phyloP scores from a whole-genome alignment of 2,888 invertebrate genomes.

The Andricus curvator region DNA sequence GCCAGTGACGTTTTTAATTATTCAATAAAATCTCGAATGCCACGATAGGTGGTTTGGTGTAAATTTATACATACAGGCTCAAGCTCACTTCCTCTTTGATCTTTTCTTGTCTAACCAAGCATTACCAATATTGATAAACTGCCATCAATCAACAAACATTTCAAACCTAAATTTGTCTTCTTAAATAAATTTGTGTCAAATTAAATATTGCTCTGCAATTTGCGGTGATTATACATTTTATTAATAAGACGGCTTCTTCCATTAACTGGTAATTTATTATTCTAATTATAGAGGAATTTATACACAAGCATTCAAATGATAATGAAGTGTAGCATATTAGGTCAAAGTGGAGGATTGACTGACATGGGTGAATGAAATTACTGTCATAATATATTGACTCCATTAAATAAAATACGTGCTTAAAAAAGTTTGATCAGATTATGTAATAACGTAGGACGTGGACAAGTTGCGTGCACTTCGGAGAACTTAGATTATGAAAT shows the following conservation, averaged over 20 bases:
- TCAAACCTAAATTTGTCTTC: neutral
- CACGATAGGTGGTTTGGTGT: conserved; percentile 49
- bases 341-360: neutral
- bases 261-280: too few species aligned
- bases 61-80: conserved; percentile 37
- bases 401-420: neutral
- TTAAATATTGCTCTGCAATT: neutral
- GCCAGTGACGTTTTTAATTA: conserved; percentile 73
- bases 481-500: neutral
- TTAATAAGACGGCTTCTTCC: neutral
- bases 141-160: neutral
- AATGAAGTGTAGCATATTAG: neutral
- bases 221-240: neutral
- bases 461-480: neutral
- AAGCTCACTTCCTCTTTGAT: conserved; percentile 20
- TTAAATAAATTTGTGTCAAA: neutral
- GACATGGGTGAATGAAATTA: neutral
- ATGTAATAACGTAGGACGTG: neutral
- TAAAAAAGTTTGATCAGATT: neutral
- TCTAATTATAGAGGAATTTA: too few species aligned
- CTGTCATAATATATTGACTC: neutral
- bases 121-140: neutral
- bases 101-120: neutral
- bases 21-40: conserved; percentile 67
- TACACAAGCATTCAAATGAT: too few species aligned